Evolutionary conservation across 2,797 vertebrate genomes (phyloP), one percentile per base, ranked within the genome.

Genomic region (Falco rusticolus): DNA sequence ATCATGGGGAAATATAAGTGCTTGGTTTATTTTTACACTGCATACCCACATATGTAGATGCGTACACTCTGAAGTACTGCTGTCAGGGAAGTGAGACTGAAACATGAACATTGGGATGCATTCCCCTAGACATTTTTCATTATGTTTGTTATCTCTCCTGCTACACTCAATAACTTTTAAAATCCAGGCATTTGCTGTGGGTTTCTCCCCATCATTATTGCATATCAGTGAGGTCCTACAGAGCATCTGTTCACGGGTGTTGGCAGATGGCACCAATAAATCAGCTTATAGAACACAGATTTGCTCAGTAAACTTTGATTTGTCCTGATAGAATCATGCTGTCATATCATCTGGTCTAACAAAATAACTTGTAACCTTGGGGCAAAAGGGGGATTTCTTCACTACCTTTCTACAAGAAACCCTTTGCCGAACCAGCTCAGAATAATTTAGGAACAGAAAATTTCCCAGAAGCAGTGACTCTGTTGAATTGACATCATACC

Each of bases 231-330:
- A 96, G 87, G 91, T 91, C 94, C 60, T 94, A 43, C 63, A 85
- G 87, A 96, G 85, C 93, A 94, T 96, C 93, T 97, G 96, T 90
- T 97, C 94, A 86, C 68, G 87, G 72, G 87, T 85, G 57, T 89
- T 97, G 93, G 92, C 94, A 97, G 96, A 97, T 96, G 93, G 95
- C 57, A 95, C 53, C 89, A 92, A 95, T 96, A 97, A 97, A 97
- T 92, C 89, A 96, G 95, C 93, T 86, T 97, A 90, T 25, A 88
- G 94, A 96, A 91, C 79, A 84, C 94, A 95, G 93, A 96, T 94
- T 95, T 93, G 60, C 87, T 93, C 87, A 69, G 86, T 91, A 96
- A 97, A 96, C 88, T 94, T 97, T 96, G 88, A 94, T 96, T 94
- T 94, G 91, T 95, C 96, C 93, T 95, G 90, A 91, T 93, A 96